Conservation (phyloP, 1,140 invertebrate genomes). For the Rhizoglyphus robini region DNA sequence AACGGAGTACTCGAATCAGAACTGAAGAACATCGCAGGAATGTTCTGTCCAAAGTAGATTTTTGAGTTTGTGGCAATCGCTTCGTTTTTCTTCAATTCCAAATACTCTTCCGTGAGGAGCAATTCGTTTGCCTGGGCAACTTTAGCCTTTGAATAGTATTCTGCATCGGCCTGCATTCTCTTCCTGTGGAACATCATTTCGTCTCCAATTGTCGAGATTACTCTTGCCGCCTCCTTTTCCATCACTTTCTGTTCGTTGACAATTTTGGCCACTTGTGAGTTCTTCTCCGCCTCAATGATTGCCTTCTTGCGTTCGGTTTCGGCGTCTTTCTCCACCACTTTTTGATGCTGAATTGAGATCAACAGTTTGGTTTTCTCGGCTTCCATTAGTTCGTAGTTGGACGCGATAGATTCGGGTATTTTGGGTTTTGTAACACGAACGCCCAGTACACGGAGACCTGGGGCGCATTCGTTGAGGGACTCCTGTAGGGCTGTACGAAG, state of each 20-base stretch:
- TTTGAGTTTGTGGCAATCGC: constrained; percentile 64
- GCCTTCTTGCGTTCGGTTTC: constrained; percentile 80
- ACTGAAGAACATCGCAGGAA: constrained; percentile 58
- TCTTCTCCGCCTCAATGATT: constrained; percentile 76
- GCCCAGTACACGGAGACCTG: constrained; percentile 64
- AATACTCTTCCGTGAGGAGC: constrained; percentile 58
- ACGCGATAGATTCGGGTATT: constrained; percentile 73
- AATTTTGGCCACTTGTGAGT: constrained; percentile 70
- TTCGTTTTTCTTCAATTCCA: constrained; percentile 68
- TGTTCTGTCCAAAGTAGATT: constrained; percentile 67
- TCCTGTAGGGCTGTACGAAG: constrained; percentile 65
- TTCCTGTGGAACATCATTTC: constrained; percentile 64
- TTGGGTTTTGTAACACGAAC: constrained; percentile 84
- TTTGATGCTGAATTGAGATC: constrained; percentile 71
- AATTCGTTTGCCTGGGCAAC: constrained; percentile 61
- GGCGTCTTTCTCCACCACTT: constrained; percentile 82
- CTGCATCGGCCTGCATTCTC: constrained; percentile 61
- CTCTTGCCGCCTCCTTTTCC: constrained; percentile 76
- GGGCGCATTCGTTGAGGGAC: constrained; percentile 67
- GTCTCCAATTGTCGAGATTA: constrained; percentile 71
- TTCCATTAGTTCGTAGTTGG: constrained; percentile 82
- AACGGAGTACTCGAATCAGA: too few relatives aligned
- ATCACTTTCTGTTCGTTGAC: constrained; percentile 75
- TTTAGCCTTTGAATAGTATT: constrained; percentile 57
- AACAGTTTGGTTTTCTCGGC: constrained; percentile 76